Evolutionary conservation across 2,797 vertebrate genomes (phyloP).

Genomic region (Agapornis canus): DNA sequence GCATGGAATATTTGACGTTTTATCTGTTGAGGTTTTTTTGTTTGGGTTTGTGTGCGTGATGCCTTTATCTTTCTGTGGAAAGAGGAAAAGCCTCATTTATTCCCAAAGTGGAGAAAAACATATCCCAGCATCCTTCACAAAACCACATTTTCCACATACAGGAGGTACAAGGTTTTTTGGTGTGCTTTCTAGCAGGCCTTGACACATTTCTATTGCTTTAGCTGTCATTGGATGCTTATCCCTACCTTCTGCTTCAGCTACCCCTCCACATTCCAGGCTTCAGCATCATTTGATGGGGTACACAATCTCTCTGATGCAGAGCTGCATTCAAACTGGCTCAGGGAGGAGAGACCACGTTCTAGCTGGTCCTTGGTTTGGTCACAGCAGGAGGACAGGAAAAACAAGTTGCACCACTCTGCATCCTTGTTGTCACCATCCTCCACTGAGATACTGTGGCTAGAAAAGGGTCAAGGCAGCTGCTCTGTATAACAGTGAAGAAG

Average conservation of each 20-base stretch:
- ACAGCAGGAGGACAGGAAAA: background rate
- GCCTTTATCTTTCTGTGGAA: conserved; percentile 28
- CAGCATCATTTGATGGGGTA: background rate
- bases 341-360: background rate
- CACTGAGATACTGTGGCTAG: background rate
- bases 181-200: background rate
- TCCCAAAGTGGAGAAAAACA: background rate
- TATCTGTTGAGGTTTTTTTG: background rate
- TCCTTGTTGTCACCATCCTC: background rate
- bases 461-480: background rate
- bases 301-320: background rate
- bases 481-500: background rate
- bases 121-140: background rate
- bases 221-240: background rate
- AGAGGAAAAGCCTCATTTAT: conserved; percentile 20
- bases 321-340: background rate
- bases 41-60: background rate
- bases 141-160: conserved; percentile 34
- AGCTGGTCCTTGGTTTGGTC: background rate
- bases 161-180: background rate
- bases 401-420: background rate
- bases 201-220: background rate
- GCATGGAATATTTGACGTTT: background rate
- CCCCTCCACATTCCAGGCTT: background rate
- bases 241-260: background rate